Evolutionary conservation across 2,888 invertebrate species (phyloP), one percentile per base, ranked within the genome.

Genomic region (Philereme vetulata): DNA sequence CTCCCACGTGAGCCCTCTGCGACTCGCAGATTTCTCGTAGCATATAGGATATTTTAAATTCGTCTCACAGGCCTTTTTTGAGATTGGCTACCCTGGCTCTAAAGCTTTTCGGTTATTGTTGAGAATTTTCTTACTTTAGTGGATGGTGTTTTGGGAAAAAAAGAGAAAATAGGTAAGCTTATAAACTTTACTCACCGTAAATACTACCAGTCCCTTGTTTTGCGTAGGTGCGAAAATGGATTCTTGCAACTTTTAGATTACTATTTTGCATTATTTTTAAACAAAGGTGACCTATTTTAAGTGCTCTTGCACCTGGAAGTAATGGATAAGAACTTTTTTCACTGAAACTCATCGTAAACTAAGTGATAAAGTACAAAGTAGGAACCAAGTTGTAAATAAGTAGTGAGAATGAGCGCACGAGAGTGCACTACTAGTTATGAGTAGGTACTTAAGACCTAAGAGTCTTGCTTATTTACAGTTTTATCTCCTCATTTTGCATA

Each of bases 1-100:
- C 65, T 76, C 73, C 74, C 79, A 52, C 57, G 78, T 70, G 76
- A 69, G 70, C 66, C 47, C 64, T 76, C 62, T 34, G 51, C 67
- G 63, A 65, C 63, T 68, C 64, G 67, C 64, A 64, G 65, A 66
- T 70, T 69, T 68, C 58, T 58, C 57, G 60, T 57, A 50, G 44
- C 51, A 56, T 52, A 42, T 40, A 56, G 51, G 56, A 60, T 62
- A 66, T 59, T 67, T 65, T 56, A 64, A 68, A 66, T 63, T 61
- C 60, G 66, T 64, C 62, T 64, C 64, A 51, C 60, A 62, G 60
- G 64, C 61, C 58, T 49, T 65, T 65, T 67, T 65, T 44, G 52
- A 61, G 56, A 55, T 67, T 62, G 57, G 51, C 60, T 49, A 44
- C 48, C 36, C 52, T 34, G 43, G 35, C 52, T 42, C 35, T 46